phyloP scores from a whole-genome alignment of 1,140 invertebrate species.

The Octopus sinensis region DNA sequence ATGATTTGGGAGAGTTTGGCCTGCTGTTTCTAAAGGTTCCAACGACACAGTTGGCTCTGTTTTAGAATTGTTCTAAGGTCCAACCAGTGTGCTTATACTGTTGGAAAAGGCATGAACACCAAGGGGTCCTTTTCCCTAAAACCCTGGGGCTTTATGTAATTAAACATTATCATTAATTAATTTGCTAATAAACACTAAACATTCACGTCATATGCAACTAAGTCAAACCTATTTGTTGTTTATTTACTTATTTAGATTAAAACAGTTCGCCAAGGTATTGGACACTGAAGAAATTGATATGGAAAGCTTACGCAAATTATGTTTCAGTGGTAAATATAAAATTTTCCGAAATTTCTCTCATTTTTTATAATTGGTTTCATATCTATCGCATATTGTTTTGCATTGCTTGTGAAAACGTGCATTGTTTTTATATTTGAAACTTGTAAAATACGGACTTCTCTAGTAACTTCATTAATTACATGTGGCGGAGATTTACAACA shows the following conservation, averaged over 20 bases:
- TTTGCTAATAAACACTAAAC: no score
- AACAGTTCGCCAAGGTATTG: conserved; percentile 32
- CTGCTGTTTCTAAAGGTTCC: no score
- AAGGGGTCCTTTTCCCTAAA: no score
- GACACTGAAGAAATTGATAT: conserved; percentile 37
- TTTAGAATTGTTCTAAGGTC: no score
- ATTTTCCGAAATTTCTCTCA: neutral
- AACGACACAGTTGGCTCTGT: no score
- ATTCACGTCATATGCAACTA: no score
- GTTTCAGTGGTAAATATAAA: conserved; percentile 34
- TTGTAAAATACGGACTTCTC: neutral
- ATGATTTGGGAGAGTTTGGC: no score
- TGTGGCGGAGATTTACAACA: neutral
- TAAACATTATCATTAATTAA: no score
- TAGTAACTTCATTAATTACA: neutral
- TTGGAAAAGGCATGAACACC: no score
- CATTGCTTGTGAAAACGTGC: neutral
- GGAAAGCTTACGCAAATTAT: conserved; percentile 35
- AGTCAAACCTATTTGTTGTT: neutral
- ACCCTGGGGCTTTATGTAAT: no score
- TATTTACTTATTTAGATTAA: conserved; percentile 33
- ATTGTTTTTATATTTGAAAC: neutral
- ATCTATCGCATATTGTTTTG: neutral
- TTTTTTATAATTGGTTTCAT: neutral
- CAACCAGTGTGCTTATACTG: no score